These are phyloP conservation scores for Dasypus novemcinctus DNA, from an alignment of 2,113 vertebrate genomes.

Conservation along the genomic window DNA sequence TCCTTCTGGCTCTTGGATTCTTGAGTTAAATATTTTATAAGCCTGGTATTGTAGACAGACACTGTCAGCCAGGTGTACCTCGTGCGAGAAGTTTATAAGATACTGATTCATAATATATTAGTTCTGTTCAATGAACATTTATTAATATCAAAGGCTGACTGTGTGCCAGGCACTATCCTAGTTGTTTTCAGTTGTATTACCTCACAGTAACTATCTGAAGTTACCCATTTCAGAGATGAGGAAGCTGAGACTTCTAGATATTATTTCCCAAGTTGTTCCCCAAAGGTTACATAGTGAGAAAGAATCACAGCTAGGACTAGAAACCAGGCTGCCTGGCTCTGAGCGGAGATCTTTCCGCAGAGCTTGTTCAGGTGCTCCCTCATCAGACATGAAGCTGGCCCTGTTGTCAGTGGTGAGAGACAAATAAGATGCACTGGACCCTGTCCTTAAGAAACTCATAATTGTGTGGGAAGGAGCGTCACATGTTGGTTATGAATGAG, in stretches of 20 bases:
- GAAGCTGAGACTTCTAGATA: neutral
- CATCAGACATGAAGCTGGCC: fast-evolving
- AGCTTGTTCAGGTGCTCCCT: neutral
- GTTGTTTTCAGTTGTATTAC: neutral
- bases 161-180: neutral
- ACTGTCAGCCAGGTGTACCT: neutral
- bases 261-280: neutral
- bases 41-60: neutral
- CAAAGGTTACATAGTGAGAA: neutral
- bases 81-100: neutral
- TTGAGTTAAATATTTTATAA: constrained; percentile 60
- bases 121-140: neutral
- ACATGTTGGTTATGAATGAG: fast-evolving
- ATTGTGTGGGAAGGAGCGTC: neutral
- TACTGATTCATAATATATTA: neutral
- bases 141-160: fast-evolving
- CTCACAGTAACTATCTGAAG: neutral
- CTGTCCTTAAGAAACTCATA: neutral
- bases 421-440: fast-evolving
- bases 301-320: neutral
- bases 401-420: neutral
- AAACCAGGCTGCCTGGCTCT: neutral
- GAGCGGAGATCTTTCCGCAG: neutral
- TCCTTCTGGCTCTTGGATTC: neutral
- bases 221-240: neutral